Evolutionary conservation across 2,113 vertebrate species (phyloP).

Genomic region (Epinephelus cyanopodus): DNA sequence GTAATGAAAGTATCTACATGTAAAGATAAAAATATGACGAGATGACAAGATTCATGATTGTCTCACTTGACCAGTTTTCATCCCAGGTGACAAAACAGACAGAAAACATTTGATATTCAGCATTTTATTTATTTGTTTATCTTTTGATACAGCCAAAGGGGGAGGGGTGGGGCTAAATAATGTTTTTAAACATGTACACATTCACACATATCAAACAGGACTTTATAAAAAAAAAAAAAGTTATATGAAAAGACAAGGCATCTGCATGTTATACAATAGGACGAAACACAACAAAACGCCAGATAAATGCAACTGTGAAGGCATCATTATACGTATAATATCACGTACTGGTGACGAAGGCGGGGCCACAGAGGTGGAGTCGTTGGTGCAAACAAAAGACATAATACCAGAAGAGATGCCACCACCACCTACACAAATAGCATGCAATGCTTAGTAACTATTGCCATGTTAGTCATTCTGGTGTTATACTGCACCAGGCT

Average conservation of each 20-base stretch:
- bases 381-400: constrained; percentile 57
- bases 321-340: constrained; percentile 50
- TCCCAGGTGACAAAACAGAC: not conserved
- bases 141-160: constrained; percentile 80
- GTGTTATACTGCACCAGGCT: constrained; percentile 42
- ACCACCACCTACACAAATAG: constrained; percentile 55
- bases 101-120: constrained; percentile 26
- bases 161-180: constrained; percentile 65
- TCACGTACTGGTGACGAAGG: constrained; percentile 55
- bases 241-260: constrained; percentile 74
- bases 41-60: not conserved
- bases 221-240: constrained; percentile 69
- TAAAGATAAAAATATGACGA: not conserved
- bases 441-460: constrained; percentile 67
- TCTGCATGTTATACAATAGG: constrained; percentile 57
- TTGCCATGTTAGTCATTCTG: constrained; percentile 47
- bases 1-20: too few species aligned
- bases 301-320: constrained; percentile 64
- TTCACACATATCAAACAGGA: constrained; percentile 79
- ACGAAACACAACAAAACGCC: constrained; percentile 53
- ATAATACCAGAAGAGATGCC: constrained; percentile 62
- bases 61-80: too few species aligned
- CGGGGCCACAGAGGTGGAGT: constrained; percentile 46
- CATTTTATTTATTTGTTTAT: constrained; percentile 64
- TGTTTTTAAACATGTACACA: constrained; percentile 79